Conservation (phyloP, 2,113 vertebrate genomes). For the Zingel zingel region DNA sequence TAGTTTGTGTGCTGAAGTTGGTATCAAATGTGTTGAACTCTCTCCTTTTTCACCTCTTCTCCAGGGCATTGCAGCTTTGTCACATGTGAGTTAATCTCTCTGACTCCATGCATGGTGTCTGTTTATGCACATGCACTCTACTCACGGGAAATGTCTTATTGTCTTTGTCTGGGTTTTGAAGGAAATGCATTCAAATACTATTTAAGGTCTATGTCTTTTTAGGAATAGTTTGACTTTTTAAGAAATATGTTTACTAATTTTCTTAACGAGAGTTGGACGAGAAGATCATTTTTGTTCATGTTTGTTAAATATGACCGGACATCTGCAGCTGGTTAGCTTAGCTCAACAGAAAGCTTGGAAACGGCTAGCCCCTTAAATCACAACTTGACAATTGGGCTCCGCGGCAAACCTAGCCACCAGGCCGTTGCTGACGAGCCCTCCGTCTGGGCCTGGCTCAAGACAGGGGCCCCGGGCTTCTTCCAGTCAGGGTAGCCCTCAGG, state of each 20-base stretch:
- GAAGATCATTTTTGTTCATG: neutral
- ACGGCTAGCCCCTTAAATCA: neutral
- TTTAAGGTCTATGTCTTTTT: neutral
- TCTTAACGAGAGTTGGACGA: no score
- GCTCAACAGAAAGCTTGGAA: neutral
- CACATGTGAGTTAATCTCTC: conserved; percentile 80
- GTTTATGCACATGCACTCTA: conserved; percentile 23
- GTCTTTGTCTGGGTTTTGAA: conserved; percentile 5
- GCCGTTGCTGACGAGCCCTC: no score
- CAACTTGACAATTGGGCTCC: neutral
- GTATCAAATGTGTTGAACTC: conserved; percentile 47
- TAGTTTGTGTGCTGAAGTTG: conserved; percentile 1
- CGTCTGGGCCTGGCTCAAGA: no score
- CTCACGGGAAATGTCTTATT: conserved; percentile 45
- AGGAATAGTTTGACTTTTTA: neutral
- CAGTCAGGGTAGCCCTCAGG: no score
- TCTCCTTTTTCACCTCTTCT: conserved; percentile 49
- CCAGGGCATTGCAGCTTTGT: conserved; percentile 76
- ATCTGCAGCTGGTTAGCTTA: neutral
- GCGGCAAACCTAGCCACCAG: no score
- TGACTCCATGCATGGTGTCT: conserved; percentile 23
- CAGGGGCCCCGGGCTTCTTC: no score
- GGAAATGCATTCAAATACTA: neutral
- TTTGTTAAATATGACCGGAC: neutral
- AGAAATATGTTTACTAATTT: neutral